Evolutionary conservation across 2,888 invertebrate genomes (phyloP), one percentile per base, ranked within the genome.

Genomic region (Epirrhoe alternata): DNA sequence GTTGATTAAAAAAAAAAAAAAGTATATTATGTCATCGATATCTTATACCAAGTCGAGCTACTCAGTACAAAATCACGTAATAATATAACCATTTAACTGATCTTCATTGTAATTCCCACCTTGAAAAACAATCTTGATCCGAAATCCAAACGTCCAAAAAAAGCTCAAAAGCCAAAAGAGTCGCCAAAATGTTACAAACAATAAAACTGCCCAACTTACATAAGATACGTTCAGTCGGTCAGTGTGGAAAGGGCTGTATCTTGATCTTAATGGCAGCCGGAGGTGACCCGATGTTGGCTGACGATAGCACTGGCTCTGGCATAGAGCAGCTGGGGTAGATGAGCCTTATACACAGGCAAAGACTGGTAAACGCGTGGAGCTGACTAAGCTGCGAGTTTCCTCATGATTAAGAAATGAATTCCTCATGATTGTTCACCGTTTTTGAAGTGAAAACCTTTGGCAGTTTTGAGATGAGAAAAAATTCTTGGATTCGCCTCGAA

Each of bases 251-350:
- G 73, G 74, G 70, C 64, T 65, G 53, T 77, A 83, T 82, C 83
- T 60, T 1, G 70, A 85, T 83, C 84, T 82, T 79, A 81, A 82
- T 76, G 80, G 66, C 70, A 65, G 74, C 73, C 73, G 75, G 77
- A 75, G 77, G 80, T 77, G 83, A 83, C 85, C 83, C 69, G 83
- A 83, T 83, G 82, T 75, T 74, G 70, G 60, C 59, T n/a, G 38
- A 35, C 56, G 79, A 77, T 80, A 79, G 66, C 72, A 51, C 60
- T n/a, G 59, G 24, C 55, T 30, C 16, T 24, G 38, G 7, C 56
- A 56, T 5, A 63, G 63, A 67, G 49, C 12, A 50, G 8, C 3
- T 24, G 10, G 52, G 24, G 33, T 47, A 58, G 57, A 58, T 55
- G 47, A 17, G 17, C 24, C 24, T 24, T 24, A 24, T 24, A 1